phyloP scores from a whole-genome alignment of 2,797 vertebrate genomes.

The Loris lydekkerianus region DNA sequence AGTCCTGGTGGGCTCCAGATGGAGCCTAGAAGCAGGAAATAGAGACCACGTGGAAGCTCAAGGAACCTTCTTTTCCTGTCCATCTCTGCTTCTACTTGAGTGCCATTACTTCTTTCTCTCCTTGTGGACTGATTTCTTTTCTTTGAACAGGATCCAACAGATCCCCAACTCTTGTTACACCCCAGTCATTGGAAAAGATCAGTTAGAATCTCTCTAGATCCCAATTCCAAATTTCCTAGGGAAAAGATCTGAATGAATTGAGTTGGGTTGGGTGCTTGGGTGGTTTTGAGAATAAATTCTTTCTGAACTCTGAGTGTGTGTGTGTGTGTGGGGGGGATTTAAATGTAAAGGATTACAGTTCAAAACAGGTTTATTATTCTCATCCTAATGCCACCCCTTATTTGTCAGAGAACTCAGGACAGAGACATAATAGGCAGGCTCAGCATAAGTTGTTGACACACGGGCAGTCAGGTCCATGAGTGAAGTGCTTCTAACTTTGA shows the following conservation, averaged over 20 bases:
- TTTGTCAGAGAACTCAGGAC: background rate
- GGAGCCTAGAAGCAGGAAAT: background rate
- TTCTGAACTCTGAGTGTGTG: background rate
- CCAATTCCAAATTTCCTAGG: background rate
- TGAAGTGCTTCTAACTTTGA: background rate
- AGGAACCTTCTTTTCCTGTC: background rate
- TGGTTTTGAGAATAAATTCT: constrained; percentile 20
- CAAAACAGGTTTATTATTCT: background rate
- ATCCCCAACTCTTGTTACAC: no score
- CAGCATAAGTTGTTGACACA: background rate
- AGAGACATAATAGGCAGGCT: background rate
- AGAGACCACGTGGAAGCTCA: background rate
- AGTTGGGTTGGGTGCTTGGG: background rate
- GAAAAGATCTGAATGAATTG: background rate
- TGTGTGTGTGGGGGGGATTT: background rate
- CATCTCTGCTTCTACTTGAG: background rate
- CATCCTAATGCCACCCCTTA: background rate
- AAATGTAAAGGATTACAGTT: background rate
- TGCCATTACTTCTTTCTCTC: background rate
- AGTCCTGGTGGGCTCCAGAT: background rate
- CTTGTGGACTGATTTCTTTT: background rate
- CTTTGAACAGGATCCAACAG: background rate
- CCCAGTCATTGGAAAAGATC: background rate
- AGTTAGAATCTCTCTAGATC: background rate
- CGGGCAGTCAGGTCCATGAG: background rate